These are phyloP conservation scores for Alsophila aescularia DNA, from an alignment of 2,888 invertebrate genomes.

Conservation along the genomic window DNA sequence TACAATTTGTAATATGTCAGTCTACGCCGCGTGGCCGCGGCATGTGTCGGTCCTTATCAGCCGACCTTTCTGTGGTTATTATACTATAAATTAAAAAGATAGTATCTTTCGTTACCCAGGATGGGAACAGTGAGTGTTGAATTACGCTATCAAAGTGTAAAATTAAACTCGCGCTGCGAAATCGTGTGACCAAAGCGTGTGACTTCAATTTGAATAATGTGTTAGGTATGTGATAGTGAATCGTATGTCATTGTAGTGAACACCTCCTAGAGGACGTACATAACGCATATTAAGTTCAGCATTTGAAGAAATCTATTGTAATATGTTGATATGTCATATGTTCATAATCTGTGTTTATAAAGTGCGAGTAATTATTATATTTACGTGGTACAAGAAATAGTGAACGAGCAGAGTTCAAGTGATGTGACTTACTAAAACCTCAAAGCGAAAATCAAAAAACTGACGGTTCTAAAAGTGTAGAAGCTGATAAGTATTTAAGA, in stretches of 20 bases:
- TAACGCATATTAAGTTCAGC: not conserved
- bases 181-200: not conserved
- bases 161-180: not conserved
- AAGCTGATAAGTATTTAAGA: no score
- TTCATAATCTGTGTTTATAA: not conserved
- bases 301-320: no score
- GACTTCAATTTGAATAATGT: constrained; percentile 2
- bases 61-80: constrained; percentile 56
- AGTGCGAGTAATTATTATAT: not conserved
- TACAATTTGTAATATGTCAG: constrained; percentile 43
- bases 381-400: not conserved
- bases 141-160: constrained; percentile 13
- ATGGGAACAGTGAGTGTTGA: constrained; percentile 4
- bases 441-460: not conserved
- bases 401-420: not conserved
- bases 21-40: constrained; percentile 50
- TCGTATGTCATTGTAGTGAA: constrained; percentile 2
- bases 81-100: constrained; percentile 27
- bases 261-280: not conserved
- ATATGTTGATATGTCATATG: not conserved
- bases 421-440: not conserved
- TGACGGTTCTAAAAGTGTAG: not conserved
- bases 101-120: constrained; percentile 13
- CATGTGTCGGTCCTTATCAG: constrained; percentile 68
- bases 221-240: not conserved